A percentile compares a stretch with the other conserved stretches of the same genome.
phyloP scores from a whole-genome alignment of 2,113 vertebrate species.

The Cairina moschata region DNA sequence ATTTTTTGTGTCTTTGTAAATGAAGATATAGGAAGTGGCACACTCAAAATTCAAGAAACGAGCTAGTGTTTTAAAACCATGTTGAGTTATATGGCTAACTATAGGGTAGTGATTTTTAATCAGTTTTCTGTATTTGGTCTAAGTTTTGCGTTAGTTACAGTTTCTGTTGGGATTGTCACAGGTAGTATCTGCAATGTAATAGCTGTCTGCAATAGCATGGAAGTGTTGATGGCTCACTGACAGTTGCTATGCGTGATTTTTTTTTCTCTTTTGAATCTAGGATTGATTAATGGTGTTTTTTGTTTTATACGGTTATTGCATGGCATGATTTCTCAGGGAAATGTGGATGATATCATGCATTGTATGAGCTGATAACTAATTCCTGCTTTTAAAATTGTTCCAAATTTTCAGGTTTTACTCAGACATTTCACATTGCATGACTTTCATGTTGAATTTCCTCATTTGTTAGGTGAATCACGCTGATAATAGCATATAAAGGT shows the following conservation, averaged over 20 bases:
- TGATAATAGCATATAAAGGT: background rate
- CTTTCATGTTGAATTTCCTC: background rate
- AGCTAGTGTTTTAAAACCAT: background rate
- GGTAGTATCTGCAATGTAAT: background rate
- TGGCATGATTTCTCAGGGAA: constrained; percentile 64
- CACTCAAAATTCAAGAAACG: background rate
- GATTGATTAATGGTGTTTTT: background rate
- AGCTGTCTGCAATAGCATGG: background rate
- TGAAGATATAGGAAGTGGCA: background rate
- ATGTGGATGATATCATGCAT: background rate
- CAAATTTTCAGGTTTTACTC: constrained; percentile 1
- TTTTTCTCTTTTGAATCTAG: background rate
- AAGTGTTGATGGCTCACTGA: background rate
- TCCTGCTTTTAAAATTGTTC: background rate
- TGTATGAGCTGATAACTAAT: constrained; percentile 23
- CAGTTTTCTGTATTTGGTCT: background rate
- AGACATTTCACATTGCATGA: background rate
- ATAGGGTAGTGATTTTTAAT: background rate
- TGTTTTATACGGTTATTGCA: background rate
- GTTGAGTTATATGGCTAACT: background rate
- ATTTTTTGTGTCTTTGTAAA: background rate
- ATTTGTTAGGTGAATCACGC: background rate
- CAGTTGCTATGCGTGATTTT: background rate
- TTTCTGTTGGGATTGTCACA: background rate
- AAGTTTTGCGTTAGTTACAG: background rate